Evolutionary conservation across 2,888 invertebrate species (phyloP), one percentile per base, ranked within the genome.

Genomic region (Pycnomerus fuliginosus): DNA sequence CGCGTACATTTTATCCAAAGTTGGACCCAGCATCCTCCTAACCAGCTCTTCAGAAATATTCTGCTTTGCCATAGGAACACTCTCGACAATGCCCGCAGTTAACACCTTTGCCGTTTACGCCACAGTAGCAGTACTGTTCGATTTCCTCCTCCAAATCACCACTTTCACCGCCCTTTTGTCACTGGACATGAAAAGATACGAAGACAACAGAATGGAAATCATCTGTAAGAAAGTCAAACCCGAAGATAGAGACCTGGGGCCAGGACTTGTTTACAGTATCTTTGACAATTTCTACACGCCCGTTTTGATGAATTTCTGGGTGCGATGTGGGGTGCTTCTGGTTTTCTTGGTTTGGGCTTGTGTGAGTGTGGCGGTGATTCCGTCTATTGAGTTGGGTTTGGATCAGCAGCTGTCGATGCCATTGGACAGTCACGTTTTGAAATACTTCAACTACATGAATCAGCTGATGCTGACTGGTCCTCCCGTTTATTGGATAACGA

Each of bases 341-440:
- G 32, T 85, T 12, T 94, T 95, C 69, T 76, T 85, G 43, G 75
- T 76, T 0, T 27, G 44, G 17, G 74, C 89, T 10, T 81, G 85
- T 31, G 59, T 79, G 0, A 87, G 90, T 39, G 70, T 87, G 1
- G 75, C 85, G 37, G 76, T 91, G 1, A 75, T 85, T 15, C 87
- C 91, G 11, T 80, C 84, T 31, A 72, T 97, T 59, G 85, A 83
- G 51, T 73, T 90, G 35, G 98, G 98, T 1, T 76, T 98, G 50
- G 96, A 98, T 66, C 95, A 97, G 74, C 84, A 92, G 67, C 75
- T 96, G 55, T 87, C 95, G 0, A 86, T 98, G 82, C 93, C 97
- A 0, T 72, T 78, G 48, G 90, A 94, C 65, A 96, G 96, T 1
- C 93, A 93, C 66, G 90, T 97, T 15, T 77, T 89, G 30, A 83